Conservation (phyloP, 2,888 invertebrate species). For the Muscina levida region DNA sequence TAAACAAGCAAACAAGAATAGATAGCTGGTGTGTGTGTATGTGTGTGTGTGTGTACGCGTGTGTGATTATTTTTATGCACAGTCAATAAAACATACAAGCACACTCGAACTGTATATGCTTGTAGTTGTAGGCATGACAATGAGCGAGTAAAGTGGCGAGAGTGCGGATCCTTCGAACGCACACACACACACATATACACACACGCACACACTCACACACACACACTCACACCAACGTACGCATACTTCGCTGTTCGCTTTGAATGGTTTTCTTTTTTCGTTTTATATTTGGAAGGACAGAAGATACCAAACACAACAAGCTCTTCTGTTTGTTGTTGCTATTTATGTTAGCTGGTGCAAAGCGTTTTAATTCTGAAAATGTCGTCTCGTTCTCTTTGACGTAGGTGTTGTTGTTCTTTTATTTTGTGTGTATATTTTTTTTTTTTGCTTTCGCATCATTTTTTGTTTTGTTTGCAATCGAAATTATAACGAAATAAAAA, state of each 20-base stretch:
- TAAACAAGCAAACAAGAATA: constrained; percentile 18
- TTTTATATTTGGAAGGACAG: constrained; percentile 68
- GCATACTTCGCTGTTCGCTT: constrained; percentile 19
- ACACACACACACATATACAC: constrained; percentile 6
- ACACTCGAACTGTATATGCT: too few relatives aligned
- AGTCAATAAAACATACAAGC: too few relatives aligned
- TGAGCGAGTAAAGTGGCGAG: not conserved
- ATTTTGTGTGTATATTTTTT: too few relatives aligned
- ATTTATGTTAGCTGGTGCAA: constrained; percentile 28
- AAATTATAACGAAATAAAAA: constrained; percentile 27
- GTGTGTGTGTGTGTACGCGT: not conserved
- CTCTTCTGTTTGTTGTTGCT: constrained; percentile 62
- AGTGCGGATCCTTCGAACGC: constrained; percentile 15
- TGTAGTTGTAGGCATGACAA: constrained; percentile 26
- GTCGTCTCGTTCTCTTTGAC: not conserved
- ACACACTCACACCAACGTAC: too few relatives aligned
- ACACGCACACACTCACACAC: not conserved
- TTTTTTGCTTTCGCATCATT: constrained; percentile 5
- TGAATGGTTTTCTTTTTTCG: constrained; percentile 39
- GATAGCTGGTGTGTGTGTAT: constrained; percentile 1
- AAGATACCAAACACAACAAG: constrained; percentile 76
- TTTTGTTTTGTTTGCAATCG: constrained; percentile 19
- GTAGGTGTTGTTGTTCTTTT: too few relatives aligned
- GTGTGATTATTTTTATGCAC: constrained; percentile 4
- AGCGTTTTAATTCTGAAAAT: constrained; percentile 33